Evolutionary conservation across 2,797 vertebrate species (phyloP), one percentile per base, ranked within the genome.

Genomic region (Cuniculus paca): DNA sequence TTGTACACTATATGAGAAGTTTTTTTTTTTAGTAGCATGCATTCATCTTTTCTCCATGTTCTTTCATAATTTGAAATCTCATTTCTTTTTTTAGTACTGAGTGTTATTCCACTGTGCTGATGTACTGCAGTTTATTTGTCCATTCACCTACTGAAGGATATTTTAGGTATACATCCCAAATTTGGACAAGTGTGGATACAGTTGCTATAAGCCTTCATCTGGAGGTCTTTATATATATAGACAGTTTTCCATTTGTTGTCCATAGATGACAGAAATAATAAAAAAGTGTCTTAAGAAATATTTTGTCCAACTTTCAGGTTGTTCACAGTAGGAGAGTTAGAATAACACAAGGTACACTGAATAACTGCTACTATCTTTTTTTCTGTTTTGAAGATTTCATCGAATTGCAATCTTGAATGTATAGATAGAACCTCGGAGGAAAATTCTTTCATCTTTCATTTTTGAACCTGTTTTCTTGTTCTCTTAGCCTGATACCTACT

Each of bases 351-450:
- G 19, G 39, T 80, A 58, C 34, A 60, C 26, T 19, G 72, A 90
- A n/a, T 56, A 52, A 72, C 11, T 77, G 68, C 28, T 17, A 50
- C 14, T 52, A 31, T 90, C 95, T 87, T 84, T 88, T 84, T 96
- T 17, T 52, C 1, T 52, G 19, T 54, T 54, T 93, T 65, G 34
- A 96, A 89, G 12, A 34, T n/a, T 65, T 17, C 0, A 50, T 24
- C 65, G 10, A 90, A 50, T 89, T 89, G 12, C 8, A 82, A 78
- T 95, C 60, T 81, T 48, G 6, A 31, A 39, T 83, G 80, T 50
- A 34, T 56, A 79, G 52, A 70, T 9, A 83, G 68, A 70, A 70
- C 4, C 39, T 77, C 36, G 80, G 45, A 91, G 13, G 28, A 93
- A 26, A 31, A 63, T 6, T 58, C 4, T 24, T 91, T 60, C 28